A percentile compares a stretch with the other conserved stretches of the same genome.
Evolutionary conservation across 92 coral and sea anemone species (phyloP).

Genomic region (Virgularia gustaviana): DNA sequence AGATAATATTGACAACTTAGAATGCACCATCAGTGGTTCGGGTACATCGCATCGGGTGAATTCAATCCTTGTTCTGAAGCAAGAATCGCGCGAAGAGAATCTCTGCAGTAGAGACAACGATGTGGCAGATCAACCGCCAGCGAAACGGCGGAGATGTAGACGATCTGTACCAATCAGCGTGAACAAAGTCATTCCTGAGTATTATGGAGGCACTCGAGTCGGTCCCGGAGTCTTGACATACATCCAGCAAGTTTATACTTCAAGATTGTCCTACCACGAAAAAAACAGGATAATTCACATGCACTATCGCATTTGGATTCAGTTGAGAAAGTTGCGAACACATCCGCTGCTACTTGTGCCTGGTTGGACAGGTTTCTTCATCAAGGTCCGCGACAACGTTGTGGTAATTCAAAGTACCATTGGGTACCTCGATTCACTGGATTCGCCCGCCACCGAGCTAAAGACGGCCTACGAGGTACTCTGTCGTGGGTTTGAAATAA

Average conservation of each 20-base stretch:
- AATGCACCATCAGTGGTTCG: slow-evolving; percentile 59
- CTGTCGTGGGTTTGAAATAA: too few species aligned
- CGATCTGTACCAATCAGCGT: slow-evolving; percentile 52
- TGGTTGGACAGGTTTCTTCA: slow-evolving; percentile 73
- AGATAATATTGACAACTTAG: slow-evolving; percentile 61
- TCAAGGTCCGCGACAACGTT: slow-evolving; percentile 53
- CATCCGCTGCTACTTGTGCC: slow-evolving; percentile 71
- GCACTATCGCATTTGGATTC: slow-evolving; percentile 63
- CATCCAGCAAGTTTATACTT: slow-evolving; percentile 55
- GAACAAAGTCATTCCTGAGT: slow-evolving; percentile 61
- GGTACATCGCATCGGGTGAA: slow-evolving; percentile 67
- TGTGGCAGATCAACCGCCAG: slow-evolving; percentile 43
- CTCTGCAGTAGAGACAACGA: slow-evolving; percentile 22
- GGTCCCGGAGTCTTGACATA: slow-evolving; percentile 60
- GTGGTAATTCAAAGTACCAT: slow-evolving; percentile 59
- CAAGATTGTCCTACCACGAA: slow-evolving; percentile 47
- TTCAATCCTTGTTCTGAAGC: slow-evolving; percentile 53
- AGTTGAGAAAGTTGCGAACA: slow-evolving; percentile 61
- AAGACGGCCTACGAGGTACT: slow-evolving; percentile 67
- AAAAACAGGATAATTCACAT: slow-evolving; percentile 25
- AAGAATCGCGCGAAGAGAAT: slow-evolving; percentile 16
- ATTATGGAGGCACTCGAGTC: slow-evolving; percentile 60
- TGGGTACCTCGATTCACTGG: slow-evolving; percentile 61
- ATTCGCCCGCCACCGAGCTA: slow-evolving; percentile 67
- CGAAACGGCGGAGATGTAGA: slow-evolving; percentile 46